Evolutionary conservation across 1,140 invertebrate genomes (phyloP), one percentile per base, ranked within the genome.

Genomic region (Phymastichus coffea): DNA sequence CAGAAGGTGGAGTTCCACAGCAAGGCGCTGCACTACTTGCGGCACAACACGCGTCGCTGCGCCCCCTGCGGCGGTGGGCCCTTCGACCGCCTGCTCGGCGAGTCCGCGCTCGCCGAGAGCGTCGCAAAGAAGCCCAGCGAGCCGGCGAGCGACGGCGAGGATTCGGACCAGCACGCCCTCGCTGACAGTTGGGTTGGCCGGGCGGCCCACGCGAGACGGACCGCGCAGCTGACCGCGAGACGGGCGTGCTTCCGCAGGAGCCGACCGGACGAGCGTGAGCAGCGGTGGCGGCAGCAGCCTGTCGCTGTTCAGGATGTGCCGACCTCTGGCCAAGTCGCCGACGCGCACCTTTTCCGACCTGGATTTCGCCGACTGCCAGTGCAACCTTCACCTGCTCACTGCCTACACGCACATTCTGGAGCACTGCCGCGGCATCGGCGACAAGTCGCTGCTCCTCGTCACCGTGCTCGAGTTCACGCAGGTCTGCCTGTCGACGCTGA

Each of bases 1-100:
- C 85, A 86, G 65, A 86, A 84, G 68, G 78, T 82, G n/a, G 83
- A 85, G 57, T 80, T 86, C 65, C 85, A 87, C 53, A 76, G 70
- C 3, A 79, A 82, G 56, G 83, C 85, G 0, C 67, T 86, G 3
- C 71, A 80, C 40, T 86, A 81, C 64, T 64, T 87, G 2, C 81
- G 83, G 66, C 77, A 80, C 26, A 81, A 83, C 65, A 83, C 84
- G 0, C 76, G 74, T 54, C 78, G 82, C 41, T 86, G 85, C 58
- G 57, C 51, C 2, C 64, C 76, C 4, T 87, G 85, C 58, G 84
- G 83, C 0, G 72, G 74, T 28, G 81, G 80, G 17, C 79, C 73
- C 22, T 86, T 87, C 66, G 66, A 66, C 1, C 81, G 72, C 57
- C 69, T 85, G 3, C 64, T 84, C 4, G 82, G 81, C 1, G 62